Percentiles rank a stretch among this genome's conserved stretches.
phyloP scores from a whole-genome alignment of 2,888 invertebrate genomes.

The Noctuana brunneofusca region DNA sequence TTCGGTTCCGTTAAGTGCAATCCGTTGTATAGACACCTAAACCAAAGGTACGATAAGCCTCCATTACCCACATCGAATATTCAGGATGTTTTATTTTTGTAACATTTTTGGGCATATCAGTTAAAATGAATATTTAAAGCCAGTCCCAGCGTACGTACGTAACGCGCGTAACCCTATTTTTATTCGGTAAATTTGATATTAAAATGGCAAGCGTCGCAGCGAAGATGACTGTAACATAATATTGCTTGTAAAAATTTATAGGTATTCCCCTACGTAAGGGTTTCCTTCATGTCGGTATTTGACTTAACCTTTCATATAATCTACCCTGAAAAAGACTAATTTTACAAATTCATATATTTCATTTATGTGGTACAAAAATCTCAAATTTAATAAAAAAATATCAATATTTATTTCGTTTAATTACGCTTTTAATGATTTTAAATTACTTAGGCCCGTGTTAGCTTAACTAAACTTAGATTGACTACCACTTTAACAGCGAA shows the following conservation, averaged over 20 bases:
- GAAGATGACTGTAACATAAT: slow-evolving; percentile 14
- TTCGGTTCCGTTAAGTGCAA: slow-evolving; percentile 49
- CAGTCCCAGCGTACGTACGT: too few relatives aligned
- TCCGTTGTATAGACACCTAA: slow-evolving; percentile 52
- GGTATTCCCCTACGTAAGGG: slow-evolving; percentile 7
- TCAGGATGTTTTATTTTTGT: slow-evolving; percentile 46
- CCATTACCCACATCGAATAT: slow-evolving; percentile 61
- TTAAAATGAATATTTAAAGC: slow-evolving; percentile 37
- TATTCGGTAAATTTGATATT: slow-evolving; percentile 29
- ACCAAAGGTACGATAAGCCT: slow-evolving; percentile 47
- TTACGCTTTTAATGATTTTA: too few relatives aligned
- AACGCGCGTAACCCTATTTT: slow-evolving; percentile 13
- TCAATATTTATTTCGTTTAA: too few relatives aligned
- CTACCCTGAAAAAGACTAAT: too few relatives aligned
- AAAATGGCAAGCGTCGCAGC: slow-evolving; percentile 11
- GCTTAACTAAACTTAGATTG: too few relatives aligned
- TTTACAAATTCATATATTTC: too few relatives aligned
- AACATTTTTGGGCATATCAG: slow-evolving; percentile 35
- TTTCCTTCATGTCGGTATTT: neutral
- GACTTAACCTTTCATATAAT: slow-evolving; percentile 2
- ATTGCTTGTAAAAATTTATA: slow-evolving; percentile 18
- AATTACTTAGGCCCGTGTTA: too few relatives aligned
- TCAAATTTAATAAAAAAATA: too few relatives aligned
- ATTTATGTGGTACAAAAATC: too few relatives aligned
- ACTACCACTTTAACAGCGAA: too few relatives aligned